Base-by-base conservation (phyloP, 2,113 vertebrate species). In the Apistogramma diplotaenia region DNA sequence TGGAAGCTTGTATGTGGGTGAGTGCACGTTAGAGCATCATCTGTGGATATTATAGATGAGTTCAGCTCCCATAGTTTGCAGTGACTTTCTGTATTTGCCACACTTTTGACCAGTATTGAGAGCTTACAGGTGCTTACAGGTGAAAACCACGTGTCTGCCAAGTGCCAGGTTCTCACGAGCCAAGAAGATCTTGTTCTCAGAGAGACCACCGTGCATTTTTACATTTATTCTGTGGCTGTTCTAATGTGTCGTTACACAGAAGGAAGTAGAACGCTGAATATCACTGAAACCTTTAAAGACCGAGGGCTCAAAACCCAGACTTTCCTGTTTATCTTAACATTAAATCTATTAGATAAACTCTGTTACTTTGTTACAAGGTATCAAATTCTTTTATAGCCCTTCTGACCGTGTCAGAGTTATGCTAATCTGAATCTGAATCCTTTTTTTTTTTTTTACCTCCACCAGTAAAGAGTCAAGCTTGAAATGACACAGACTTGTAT, bases 1-100 rank as follows among this genome's bases (percentile, higher is more conserved):
- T 97, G 90, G 96, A 97, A 82, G 96, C 97, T 89, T 97, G 96
- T 85, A 97, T 97, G 96, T 97, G 96, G 97, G 97, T 99, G 95
- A 97, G 97, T 90, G 37, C 16, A 49, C 56, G 60, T 71, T 16
- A 23, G 16, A 23, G 60, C 37, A 51, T 49, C 40, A 53, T 15
- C 23, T 57, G 9, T 72, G 23, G 16, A 40, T 2, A 4, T 49
- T 56, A 37, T 1, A 23, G 21, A 15, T 31, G 27, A 27, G 21
- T 65, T 65, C 2, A 11, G 16, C 25, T 82, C 57, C 70, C 8
- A 13, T 77, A 62, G 72, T 71, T 57, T 82, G 74, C 10, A 65
- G 27, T 25, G 59, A 75, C 74, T 18, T 81, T 80, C 49, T 11
- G 40, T 33, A 54, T 25, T 61, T 1, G n/a, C 73, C 85, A 62